These are phyloP conservation scores for Dicycla oo DNA, from an alignment of 2,888 invertebrate genomes.

Conservation along the genomic window DNA sequence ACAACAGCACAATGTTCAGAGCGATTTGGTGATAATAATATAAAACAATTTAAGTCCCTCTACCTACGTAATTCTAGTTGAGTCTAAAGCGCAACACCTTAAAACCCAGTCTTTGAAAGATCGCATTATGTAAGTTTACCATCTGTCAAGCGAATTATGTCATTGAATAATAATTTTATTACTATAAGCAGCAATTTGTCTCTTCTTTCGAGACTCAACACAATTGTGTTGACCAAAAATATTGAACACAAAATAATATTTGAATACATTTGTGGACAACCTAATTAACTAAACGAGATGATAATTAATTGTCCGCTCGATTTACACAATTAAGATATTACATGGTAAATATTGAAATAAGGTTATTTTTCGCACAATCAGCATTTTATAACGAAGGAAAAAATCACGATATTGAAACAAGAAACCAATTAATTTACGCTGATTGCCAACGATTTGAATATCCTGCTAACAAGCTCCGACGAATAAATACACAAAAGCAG, in stretches of 20 bases:
- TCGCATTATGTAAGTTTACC: constrained; percentile 24
- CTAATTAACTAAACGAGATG: constrained; percentile 30
- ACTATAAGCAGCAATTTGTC: not conserved
- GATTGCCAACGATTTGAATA: constrained; percentile 65
- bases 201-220: not conserved
- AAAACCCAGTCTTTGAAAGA: constrained; percentile 15
- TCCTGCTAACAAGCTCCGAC: constrained; percentile 58
- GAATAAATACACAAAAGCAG: constrained; percentile 60
- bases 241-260: constrained; percentile 6
- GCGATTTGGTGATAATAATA: constrained; percentile 7
- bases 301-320: constrained; percentile 41
- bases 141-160: constrained; percentile 23
- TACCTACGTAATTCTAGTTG: constrained; percentile 7
- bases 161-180: constrained; percentile 4
- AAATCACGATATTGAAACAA: constrained; percentile 62
- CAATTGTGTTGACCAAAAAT: constrained; percentile 10
- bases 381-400: constrained; percentile 54
- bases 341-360: constrained; percentile 54
- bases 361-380: constrained; percentile 44
- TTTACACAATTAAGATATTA: constrained; percentile 39
- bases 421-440: constrained; percentile 66
- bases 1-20: constrained; percentile 4
- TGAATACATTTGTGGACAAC: constrained; percentile 11
- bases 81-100: constrained; percentile 10
- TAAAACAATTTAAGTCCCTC: not conserved